These are phyloP conservation scores for Aradophagus sp. DNA, from an alignment of 1,140 invertebrate species.

Conservation along the genomic window DNA sequence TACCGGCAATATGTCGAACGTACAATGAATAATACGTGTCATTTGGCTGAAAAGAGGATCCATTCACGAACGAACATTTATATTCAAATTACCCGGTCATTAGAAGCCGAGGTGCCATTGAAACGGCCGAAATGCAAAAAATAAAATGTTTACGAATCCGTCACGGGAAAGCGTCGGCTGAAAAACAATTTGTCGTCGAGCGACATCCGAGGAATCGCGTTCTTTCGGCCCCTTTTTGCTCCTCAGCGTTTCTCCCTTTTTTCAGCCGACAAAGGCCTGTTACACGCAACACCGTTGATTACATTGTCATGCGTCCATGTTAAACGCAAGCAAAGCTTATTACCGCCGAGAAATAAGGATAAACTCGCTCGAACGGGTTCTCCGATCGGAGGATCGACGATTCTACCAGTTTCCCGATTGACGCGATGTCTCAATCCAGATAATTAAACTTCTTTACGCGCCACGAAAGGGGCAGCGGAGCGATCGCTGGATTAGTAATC, in stretches of 20 bases:
- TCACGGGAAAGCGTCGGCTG: too few species aligned
- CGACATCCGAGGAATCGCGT: too few species aligned
- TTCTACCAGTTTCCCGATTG: constrained; percentile 54
- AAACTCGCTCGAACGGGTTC: constrained; percentile 46
- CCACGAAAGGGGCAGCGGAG: too few species aligned
- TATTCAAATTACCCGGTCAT: constrained; percentile 23
- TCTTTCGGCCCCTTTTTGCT: too few species aligned
- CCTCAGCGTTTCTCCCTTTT: too few species aligned
- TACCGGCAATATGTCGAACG: too few species aligned
- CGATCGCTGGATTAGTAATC: too few species aligned
- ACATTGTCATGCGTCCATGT: constrained; percentile 41
- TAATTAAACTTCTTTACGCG: constrained; percentile 67
- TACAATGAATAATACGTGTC: constrained; percentile 27
- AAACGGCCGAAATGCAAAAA: not conserved
- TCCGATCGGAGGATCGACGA: constrained; percentile 33
- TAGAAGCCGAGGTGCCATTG: not conserved
- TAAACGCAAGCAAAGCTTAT: constrained; percentile 44
- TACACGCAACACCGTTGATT: too few species aligned
- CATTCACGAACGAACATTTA: constrained; percentile 1
- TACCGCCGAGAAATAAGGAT: constrained; percentile 17
- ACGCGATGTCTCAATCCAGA: constrained; percentile 66
- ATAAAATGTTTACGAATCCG: too few species aligned
- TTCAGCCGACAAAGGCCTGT: too few species aligned
- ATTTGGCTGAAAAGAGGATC: not conserved
- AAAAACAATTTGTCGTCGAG: too few species aligned